Base-by-base conservation (phyloP, 2,888 invertebrate species). In the Caenorhabditis drosophilae region DNA sequence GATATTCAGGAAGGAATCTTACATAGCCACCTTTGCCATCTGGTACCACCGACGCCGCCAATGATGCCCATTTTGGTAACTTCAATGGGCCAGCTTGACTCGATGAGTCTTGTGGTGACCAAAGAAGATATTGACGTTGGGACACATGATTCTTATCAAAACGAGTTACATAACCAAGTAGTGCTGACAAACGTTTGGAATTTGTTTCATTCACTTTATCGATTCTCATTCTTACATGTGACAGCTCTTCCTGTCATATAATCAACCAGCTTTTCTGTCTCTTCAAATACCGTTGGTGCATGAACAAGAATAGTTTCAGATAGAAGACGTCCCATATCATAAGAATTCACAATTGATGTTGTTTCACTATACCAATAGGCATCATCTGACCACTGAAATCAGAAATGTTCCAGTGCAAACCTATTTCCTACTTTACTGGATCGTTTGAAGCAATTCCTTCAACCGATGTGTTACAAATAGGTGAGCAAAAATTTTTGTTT, bases 1-100 rank as follows among this genome's bases (percentile, higher is more conserved):
- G 44, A 42, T 15, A 25, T 9, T 4, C 9, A 25, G 4, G 9
- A 25, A 45, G 18, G 7, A 1, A n/a, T 12, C 23, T 46, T 49
- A 63, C 67, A 56, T 54, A 68, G 16, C 45, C 50, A 40, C 62
- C 62, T 45, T 54, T 59, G 18, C 59, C 62, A 53, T 62, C 62
- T 18, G 67, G 67, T n/a, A 58, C 7, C 48, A 68, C 26, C 26
- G 50, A 27, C 2, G 59, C 67, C 1, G 56, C 66, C 2, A 56
- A 16, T 22, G 47, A 49, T 0, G 57, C 66, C 66, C 66, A 66
- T 18, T 40, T 9, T 15, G 54, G n/a, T 0, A 64, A 15, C 1
- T 59, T 9, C 12, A 60, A 48, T 1, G 55, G 59, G 2, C 53
- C 66, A 22, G 36, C 16, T 1, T 7, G 1, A 40, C 52, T 57